phyloP scores from a whole-genome alignment of 2,113 vertebrate genomes.

The Donacobius atricapilla region DNA sequence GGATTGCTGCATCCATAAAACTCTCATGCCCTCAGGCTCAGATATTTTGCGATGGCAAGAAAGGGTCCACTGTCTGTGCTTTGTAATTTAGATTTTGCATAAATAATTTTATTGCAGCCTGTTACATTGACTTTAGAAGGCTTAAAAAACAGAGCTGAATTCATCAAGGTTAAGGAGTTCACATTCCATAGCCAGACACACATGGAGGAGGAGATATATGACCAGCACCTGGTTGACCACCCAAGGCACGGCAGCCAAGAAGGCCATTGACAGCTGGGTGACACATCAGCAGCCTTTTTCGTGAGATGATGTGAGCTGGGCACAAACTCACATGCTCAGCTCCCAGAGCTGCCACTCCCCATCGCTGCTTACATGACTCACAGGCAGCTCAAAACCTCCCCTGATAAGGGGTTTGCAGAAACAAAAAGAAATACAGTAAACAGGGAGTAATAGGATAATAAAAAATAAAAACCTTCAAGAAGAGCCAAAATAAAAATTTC shows the following conservation, averaged over 20 bases:
- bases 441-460: not conserved
- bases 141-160: not conserved
- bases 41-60: not conserved
- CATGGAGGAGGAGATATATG: not conserved
- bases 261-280: not conserved
- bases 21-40: not conserved
- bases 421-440: not conserved
- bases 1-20: not conserved
- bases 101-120: not conserved
- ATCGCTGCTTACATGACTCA: slow-evolving; percentile 9
- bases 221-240: not conserved
- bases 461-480: not conserved
- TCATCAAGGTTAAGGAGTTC: not conserved
- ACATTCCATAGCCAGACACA: not conserved
- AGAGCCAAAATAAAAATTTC: not conserved
- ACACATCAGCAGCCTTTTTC: not conserved
- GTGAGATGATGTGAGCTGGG: not conserved
- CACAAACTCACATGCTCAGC: not conserved
- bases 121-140: not conserved
- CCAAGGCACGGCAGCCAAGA: not conserved
- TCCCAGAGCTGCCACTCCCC: not conserved
- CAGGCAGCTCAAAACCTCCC: not conserved
- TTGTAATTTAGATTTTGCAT: not conserved
- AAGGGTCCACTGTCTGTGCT: not conserved
- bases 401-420: not conserved